These are phyloP conservation scores for Rhineura floridana DNA, from an alignment of 2,113 vertebrate species.

Conservation along the genomic window DNA sequence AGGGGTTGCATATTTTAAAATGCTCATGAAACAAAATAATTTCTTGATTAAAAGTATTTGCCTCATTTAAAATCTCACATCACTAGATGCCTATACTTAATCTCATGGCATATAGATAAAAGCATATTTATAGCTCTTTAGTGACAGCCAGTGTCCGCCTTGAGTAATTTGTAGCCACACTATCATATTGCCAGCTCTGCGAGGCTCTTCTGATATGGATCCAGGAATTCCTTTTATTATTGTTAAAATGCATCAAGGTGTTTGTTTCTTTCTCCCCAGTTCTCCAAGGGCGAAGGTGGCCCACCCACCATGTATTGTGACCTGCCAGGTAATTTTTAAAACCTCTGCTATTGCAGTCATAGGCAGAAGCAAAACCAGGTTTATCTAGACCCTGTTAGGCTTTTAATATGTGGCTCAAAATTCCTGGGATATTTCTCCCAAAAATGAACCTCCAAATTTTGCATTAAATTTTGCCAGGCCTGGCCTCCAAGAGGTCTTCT, in stretches of 20 bases:
- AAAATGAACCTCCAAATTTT: background rate
- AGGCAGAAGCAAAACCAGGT: background rate
- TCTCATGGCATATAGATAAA: constrained; percentile 3
- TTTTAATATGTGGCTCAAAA: background rate
- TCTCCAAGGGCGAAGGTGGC: background rate
- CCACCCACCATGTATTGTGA: too few species aligned
- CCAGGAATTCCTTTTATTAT: background rate
- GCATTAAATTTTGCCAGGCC: background rate
- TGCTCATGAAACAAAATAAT: background rate
- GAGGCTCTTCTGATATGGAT: background rate
- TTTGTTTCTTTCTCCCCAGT: background rate
- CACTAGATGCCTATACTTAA: background rate
- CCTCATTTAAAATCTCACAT: background rate
- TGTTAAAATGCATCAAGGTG: background rate
- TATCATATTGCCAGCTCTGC: background rate
- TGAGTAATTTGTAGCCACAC: background rate
- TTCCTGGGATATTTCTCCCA: background rate
- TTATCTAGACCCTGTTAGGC: background rate
- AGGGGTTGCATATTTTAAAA: background rate
- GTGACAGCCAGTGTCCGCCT: constrained; percentile 10
- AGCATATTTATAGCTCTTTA: constrained; percentile 13
- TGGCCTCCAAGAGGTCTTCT: too few species aligned
- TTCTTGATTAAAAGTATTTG: background rate
- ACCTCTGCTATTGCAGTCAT: too few species aligned
- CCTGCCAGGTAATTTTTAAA: too few species aligned